Base-by-base conservation (phyloP, 2,113 vertebrate species). In the Spizaetus ornatus region DNA sequence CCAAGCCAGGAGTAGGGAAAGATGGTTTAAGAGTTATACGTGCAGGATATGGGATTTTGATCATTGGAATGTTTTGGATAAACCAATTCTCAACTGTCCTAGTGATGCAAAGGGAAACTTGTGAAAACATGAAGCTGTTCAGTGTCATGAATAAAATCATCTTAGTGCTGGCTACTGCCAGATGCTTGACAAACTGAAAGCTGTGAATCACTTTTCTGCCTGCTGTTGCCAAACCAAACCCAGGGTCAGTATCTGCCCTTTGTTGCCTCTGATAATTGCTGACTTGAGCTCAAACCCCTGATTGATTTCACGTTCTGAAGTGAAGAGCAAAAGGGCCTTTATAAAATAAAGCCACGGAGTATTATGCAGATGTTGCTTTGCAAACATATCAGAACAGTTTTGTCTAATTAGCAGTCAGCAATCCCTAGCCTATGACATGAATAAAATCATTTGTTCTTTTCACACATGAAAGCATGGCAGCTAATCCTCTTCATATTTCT, bases 381-480 rank as follows among this genome's bases (percentile, higher is more conserved):
- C 80, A 95, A 95, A 88, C 67, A 56, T 91, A 94, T 77, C 66
- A 56, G 76, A 81, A 90, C 63, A 84, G 86, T 95, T 97, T 72
- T 92, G 88, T 80, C 82, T 93, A 91, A 95, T 93, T 86, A 95
- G 80, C 77, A 94, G 91, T 95, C 91, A 95, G 94, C 88, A 94
- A 70, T 92, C 97, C 80, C 83, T 86, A 65, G 77, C 65, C 94
- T 79, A 12, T 82, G 91, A 95, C 91, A 83, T 40, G 88, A 95
- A 71, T 86, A 79, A 96, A 95, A 82, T 95, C 56, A 79, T 95
- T 95, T 93, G 88, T 95, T 96, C 93, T 95, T 89, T 95, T 97
- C 84, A 91, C 96, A 94, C 81, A 66, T 92, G 92, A 91, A 84
- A 97, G 93, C 83, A 42, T 87, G 40, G 91, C 91, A 85, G 62